These are phyloP conservation scores for Trypoxylon attenuatum DNA, from an alignment of 2,888 invertebrate genomes.

Conservation along the genomic window DNA sequence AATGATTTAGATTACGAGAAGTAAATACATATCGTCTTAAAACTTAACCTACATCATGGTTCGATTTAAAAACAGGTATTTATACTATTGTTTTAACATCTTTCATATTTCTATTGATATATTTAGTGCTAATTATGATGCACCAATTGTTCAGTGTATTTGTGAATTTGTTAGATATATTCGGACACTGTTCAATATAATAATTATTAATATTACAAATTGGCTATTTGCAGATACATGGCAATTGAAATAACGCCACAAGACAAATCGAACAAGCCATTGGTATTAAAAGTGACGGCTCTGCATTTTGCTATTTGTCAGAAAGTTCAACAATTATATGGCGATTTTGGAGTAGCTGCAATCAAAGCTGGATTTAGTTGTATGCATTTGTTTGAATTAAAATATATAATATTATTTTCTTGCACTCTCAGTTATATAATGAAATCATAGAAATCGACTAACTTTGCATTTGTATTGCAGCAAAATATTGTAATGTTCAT, in stretches of 20 bases:
- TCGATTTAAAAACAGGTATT: constrained; percentile 81
- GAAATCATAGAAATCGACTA: too few species aligned
- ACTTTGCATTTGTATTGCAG: constrained; percentile 70
- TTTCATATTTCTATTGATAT: not conserved
- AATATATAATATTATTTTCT: not conserved
- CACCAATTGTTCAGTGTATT: not conserved
- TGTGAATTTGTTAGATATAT: too few species aligned
- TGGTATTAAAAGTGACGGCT: constrained; percentile 76
- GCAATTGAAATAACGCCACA: constrained; percentile 80
- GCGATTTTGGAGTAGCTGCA: constrained; percentile 85
- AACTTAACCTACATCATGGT: constrained; percentile 77
- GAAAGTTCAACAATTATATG: constrained; percentile 83
- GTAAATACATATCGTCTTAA: not conserved
- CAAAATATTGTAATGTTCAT: constrained; percentile 86
- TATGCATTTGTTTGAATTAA: constrained; percentile 36
- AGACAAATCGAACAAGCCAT: constrained; percentile 74
- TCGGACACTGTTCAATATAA: too few species aligned
- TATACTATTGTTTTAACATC: too few species aligned
- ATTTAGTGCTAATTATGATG: not conserved
- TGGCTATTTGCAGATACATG: constrained; percentile 78
- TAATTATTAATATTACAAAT: not conserved
- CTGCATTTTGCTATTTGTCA: constrained; percentile 78
- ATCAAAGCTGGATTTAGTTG: constrained; percentile 81
- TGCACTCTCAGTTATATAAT: constrained; percentile 6
- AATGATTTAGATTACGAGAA: not conserved